These are phyloP conservation scores for Patiria miniata DNA, from an alignment of 35 echinoderm and acorn worm species.

Conservation along the genomic window DNA sequence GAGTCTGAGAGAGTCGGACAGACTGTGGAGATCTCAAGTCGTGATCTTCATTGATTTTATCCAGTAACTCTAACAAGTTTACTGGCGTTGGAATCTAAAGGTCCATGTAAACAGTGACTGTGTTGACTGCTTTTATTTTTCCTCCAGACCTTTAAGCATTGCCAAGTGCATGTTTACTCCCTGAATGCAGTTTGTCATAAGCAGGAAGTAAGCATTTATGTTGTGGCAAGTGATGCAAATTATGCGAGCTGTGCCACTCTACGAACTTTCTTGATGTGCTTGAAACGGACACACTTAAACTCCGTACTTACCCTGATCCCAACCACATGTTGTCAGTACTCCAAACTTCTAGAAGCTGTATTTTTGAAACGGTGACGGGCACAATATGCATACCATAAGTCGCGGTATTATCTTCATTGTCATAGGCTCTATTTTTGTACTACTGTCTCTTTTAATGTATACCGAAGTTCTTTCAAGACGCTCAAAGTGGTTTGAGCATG, in stretches of 20 bases:
- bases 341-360: neutral
- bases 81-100: neutral
- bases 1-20: neutral
- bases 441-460: neutral
- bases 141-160: no score
- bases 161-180: no score
- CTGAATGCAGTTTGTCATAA: no score
- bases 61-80: neutral
- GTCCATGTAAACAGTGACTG: no score
- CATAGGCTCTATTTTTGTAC: neutral
- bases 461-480: slow-evolving; percentile 7
- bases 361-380: neutral
- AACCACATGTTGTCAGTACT: neutral
- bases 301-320: neutral
- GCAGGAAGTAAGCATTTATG: no score
- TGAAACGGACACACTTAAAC: neutral
- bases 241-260: no score
- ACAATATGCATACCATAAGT: neutral
- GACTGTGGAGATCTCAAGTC: neutral
- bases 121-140: no score
- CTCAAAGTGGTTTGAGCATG: neutral
- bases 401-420: neutral
- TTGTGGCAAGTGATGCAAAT: no score
- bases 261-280: neutral
- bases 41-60: neutral